Base-by-base conservation (phyloP, 2,113 vertebrate species). In the Castor canadensis region DNA sequence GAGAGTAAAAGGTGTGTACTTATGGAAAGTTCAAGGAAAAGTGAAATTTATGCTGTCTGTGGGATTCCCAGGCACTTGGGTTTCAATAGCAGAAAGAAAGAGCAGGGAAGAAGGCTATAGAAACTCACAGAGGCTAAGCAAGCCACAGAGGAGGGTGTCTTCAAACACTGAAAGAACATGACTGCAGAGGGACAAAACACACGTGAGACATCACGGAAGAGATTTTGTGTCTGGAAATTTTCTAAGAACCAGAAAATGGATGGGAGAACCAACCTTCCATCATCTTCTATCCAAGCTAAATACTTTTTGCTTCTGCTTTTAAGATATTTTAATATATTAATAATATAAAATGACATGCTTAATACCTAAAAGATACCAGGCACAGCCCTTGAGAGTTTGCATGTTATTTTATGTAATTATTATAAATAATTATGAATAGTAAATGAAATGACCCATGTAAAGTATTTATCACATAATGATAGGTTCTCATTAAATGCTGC, bases 381-480 rank as follows among this genome's bases (percentile, higher is more conserved):
- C 32, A 92, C 2, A 49, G 64, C 58, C 54, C 43, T 69, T 80
- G 9, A 71, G 40, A 40, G 24, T 66, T 75, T 90, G n/a, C 17
- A 72, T 89, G 38, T 60, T 85, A 81, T 66, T 52, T 54, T 73
- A 47, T 28, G 6, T 28, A 62, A 83, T 87, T 93, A 60, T 83
- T 89, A 90, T 79, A 93, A 96, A 93, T 81, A 66, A 93, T 79
- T 73, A 56, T 58, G 22, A 76, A 60, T 60, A 87, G 35, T 30
- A 49, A 85, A 84, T 76, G 32, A 75, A 40, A 58, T 89, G 49
- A 62, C 62, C 19, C 49, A 56, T 15, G 13, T 56, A 85, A 89
- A 82, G n/a, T 54, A 72, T 60, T 82, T 72, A 60, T 82, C 62
- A 67, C 20, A 24, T 35, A 62, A 91, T 71, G 30, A 81, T 15